Evolutionary conservation across 2,888 invertebrate species (phyloP).

Genomic region (Camponotus fellah): DNA sequence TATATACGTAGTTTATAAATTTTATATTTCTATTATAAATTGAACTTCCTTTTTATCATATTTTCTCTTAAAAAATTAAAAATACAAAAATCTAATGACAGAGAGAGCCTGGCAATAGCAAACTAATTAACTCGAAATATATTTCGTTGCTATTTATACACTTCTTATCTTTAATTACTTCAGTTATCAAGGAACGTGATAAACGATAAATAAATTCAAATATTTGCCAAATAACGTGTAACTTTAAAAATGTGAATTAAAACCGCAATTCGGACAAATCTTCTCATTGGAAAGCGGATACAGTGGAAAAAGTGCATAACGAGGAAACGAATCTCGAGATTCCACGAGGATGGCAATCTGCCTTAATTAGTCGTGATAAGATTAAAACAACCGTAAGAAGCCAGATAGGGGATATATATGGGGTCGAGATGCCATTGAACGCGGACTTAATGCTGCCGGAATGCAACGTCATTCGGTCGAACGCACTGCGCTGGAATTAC

Average conservation of each 20-base stretch:
- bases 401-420: neutral
- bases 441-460: constrained; percentile 25
- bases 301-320: neutral
- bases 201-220: neutral
- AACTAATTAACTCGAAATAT: neutral
- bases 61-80: neutral
- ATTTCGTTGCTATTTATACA: neutral
- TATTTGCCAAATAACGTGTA: neutral
- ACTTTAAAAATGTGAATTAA: too few relatives aligned
- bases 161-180: too few relatives aligned
- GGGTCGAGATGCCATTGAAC: neutral
- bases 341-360: neutral
- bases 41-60: too few relatives aligned
- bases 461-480: constrained; percentile 11
- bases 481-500: constrained; percentile 21
- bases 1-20: neutral
- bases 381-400: constrained; percentile 24
- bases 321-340: neutral
- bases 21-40: too few relatives aligned
- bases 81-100: neutral
- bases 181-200: neutral
- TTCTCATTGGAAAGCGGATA: neutral
- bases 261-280: neutral
- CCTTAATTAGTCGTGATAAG: constrained; percentile 21
- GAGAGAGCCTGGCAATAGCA: neutral